A percentile compares a stretch with the other conserved stretches of the same genome.
Conservation (phyloP, 2,113 vertebrate genomes). For the Pituophis catenifer region DNA sequence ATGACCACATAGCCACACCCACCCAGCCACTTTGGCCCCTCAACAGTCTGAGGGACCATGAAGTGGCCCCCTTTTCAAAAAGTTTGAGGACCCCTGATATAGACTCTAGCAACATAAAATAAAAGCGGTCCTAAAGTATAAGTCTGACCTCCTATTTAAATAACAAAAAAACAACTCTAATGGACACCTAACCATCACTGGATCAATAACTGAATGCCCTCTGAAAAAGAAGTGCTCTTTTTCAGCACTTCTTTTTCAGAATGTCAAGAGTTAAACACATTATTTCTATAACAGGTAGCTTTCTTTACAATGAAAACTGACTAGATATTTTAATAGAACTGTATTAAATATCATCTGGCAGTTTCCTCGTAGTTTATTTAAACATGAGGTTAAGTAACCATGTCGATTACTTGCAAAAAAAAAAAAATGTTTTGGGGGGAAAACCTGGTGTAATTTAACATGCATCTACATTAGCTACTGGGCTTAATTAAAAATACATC, state of each 20-base stretch:
- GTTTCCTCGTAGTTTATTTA: conserved; percentile 51
- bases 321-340: not conserved
- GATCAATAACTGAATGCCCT: not conserved
- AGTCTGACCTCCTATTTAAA: not conserved
- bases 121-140: not conserved
- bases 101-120: not conserved
- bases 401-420: conserved; percentile 52
- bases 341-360: conserved; percentile 47
- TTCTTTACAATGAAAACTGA: not conserved
- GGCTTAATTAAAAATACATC: conserved; percentile 68
- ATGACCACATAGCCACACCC: too few species aligned
- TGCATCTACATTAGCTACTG: conserved; percentile 54
- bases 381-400: conserved; percentile 38
- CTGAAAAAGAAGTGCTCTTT: not conserved
- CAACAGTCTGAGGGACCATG: too few species aligned
- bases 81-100: not conserved
- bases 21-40: too few species aligned
- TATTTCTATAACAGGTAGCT: not conserved
- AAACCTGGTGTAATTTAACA: conserved; percentile 54
- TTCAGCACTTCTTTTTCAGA: not conserved
- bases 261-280: not conserved
- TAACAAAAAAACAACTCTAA: not conserved
- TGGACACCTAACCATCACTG: not conserved
- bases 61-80: too few species aligned
- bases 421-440: conserved; percentile 49